A percentile compares a stretch with the other conserved stretches of the same genome.
These are phyloP conservation scores for Allygus modestus DNA, from an alignment of 2,888 invertebrate genomes.

Conservation along the genomic window DNA sequence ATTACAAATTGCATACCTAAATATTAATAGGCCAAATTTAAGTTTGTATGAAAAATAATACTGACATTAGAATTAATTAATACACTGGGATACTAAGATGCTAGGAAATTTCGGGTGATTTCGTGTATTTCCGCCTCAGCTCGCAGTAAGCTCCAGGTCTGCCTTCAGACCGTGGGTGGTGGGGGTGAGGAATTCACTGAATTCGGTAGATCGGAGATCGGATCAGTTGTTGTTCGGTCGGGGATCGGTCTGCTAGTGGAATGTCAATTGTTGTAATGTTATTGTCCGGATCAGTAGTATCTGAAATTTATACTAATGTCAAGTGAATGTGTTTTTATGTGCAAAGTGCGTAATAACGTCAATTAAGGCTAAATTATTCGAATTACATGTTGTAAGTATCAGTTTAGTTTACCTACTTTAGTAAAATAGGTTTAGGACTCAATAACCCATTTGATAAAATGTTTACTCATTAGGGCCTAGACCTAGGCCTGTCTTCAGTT, in stretches of 20 bases:
- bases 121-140: conserved; percentile 2
- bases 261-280: neutral
- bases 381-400: neutral
- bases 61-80: no score
- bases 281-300: neutral
- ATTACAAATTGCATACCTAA: no score
- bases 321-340: neutral
- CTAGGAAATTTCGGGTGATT: conserved; percentile 15
- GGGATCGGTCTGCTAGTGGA: conserved; percentile 22
- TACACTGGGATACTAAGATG: no score
- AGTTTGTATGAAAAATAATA: no score
- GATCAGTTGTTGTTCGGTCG: conserved; percentile 45
- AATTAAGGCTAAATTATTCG: neutral
- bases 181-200: conserved; percentile 36
- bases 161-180: neutral
- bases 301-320: neutral
- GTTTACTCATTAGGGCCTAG: neutral
- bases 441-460: neutral
- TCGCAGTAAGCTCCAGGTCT: conserved; percentile 20
- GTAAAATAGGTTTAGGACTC: neutral
- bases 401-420: neutral
- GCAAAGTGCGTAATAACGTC: neutral
- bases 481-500: neutral
- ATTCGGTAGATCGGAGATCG: conserved; percentile 13
- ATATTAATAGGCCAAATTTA: no score